phyloP scores from a whole-genome alignment of 2,888 invertebrate genomes.

The Nasonovia ribisnigri region DNA sequence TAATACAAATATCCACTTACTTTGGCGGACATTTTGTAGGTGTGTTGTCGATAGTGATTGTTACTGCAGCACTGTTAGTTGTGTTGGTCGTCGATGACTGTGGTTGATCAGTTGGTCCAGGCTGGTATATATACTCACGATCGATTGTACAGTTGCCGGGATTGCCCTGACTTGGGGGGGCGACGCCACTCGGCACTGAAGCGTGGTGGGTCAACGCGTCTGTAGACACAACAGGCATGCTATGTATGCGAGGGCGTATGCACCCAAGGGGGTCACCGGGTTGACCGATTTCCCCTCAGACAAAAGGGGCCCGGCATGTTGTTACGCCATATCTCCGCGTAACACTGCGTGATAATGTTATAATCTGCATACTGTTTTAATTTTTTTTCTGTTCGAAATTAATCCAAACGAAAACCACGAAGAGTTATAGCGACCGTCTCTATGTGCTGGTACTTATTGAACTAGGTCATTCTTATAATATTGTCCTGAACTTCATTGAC shows the following conservation, averaged over 20 bases:
- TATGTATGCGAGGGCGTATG: slow-evolving; percentile 25
- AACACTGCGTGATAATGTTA: not conserved
- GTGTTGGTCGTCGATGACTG: slow-evolving; percentile 21
- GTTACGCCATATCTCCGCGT: not conserved
- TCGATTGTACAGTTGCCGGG: not conserved
- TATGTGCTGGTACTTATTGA: not conserved
- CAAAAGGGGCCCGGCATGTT: not conserved
- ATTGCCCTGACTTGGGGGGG: slow-evolving; percentile 43
- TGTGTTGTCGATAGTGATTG: not conserved
- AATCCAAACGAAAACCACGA: not conserved
- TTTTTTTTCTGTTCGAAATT: not conserved
- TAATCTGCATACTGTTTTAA: not conserved
- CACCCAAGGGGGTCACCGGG: slow-evolving; percentile 57
- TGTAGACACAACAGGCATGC: not conserved
- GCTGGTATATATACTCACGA: slow-evolving; percentile 45
- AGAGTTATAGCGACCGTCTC: not conserved
- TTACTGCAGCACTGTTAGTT: not conserved
- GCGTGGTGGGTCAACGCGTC: not conserved
- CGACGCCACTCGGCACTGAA: not conserved
- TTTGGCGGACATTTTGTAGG: slow-evolving; percentile 49
- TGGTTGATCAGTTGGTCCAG: slow-evolving; percentile 13
- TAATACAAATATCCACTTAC: slow-evolving; percentile 22
- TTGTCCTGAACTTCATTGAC: not conserved
- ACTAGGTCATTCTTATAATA: not conserved
- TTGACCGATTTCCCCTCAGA: slow-evolving; percentile 37